These are phyloP conservation scores for Okapia johnstoni DNA, from an alignment of 2,113 vertebrate genomes.

Conservation along the genomic window DNA sequence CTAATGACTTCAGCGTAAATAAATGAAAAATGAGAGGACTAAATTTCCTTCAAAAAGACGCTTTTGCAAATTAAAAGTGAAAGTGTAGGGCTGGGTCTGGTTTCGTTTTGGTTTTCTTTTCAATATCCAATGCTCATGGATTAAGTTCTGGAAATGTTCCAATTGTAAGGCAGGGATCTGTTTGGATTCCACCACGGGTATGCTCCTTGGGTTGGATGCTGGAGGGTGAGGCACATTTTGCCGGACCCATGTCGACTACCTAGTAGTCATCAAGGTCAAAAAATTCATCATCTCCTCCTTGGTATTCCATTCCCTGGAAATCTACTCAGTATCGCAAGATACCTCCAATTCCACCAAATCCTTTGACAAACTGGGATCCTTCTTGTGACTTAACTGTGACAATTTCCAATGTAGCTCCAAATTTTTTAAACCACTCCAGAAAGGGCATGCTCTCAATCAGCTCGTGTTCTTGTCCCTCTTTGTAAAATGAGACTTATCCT, in stretches of 20 bases:
- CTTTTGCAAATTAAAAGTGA: conserved; percentile 11
- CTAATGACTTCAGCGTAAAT: not conserved
- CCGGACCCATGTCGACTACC: conserved; percentile 95
- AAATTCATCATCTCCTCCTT: conserved; percentile 98
- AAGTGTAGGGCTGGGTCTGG: conserved; percentile 78
- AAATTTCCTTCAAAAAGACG: not conserved
- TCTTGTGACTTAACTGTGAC: conserved; percentile 99
- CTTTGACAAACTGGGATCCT: conserved; percentile 99
- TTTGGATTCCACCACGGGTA: conserved; percentile 86
- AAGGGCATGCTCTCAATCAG: conserved; percentile 99
- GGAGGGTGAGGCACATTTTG: conserved; percentile 89
- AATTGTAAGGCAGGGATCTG: conserved; percentile 97
- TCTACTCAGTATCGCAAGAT: conserved; percentile 99
- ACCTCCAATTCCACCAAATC: conserved; percentile 99
- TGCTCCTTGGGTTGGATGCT: conserved; percentile 91
- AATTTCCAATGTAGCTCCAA: conserved; percentile 99
- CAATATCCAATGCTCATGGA: conserved; percentile 91
- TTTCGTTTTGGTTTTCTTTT: conserved; percentile 80
- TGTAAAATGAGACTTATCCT: conserved; percentile 99
- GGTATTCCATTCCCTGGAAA: conserved; percentile 99
- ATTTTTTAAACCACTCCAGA: conserved; percentile 99
- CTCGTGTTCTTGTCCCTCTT: conserved; percentile 99
- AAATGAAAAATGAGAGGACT: not conserved
- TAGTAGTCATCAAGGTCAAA: conserved; percentile 99
- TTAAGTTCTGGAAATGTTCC: conserved; percentile 92